Percentiles rank a stretch among this genome's conserved stretches.
Conservation (phyloP, 2,888 invertebrate species). For the Acrobasis consociella region DNA sequence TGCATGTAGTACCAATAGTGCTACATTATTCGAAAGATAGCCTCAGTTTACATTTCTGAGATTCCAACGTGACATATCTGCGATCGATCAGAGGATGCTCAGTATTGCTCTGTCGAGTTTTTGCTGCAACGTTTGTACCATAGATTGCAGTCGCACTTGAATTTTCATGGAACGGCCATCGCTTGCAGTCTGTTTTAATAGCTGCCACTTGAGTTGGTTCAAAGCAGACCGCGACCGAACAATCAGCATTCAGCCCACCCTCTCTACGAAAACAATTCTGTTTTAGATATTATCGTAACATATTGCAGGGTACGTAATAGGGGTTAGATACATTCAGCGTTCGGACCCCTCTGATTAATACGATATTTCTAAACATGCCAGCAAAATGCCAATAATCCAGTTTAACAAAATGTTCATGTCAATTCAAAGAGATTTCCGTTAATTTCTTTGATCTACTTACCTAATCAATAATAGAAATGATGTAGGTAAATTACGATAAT, state of each 20-base stretch:
- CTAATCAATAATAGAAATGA: no score
- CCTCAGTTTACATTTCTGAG: constrained; percentile 7
- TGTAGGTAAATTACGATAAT: no score
- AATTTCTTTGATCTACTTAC: no score
- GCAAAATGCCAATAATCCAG: constrained; percentile 7
- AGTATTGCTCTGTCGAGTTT: constrained; percentile 32
- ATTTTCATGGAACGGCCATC: constrained; percentile 53
- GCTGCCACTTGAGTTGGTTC: constrained; percentile 53
- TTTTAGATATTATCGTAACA: constrained; percentile 34
- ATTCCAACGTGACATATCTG: constrained; percentile 8
- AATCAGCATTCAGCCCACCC: constrained; percentile 41
- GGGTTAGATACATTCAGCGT: constrained; percentile 6
- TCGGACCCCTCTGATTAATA: constrained; percentile 2
- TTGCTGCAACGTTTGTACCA: constrained; percentile 23
- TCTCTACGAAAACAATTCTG: constrained; percentile 35
- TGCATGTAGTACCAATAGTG: not conserved
- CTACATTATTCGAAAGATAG: not conserved
- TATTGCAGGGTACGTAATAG: constrained; percentile 11
- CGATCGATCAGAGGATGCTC: constrained; percentile 29
- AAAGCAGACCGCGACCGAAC: constrained; percentile 52
- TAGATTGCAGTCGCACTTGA: constrained; percentile 43
- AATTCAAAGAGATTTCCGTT: no score
- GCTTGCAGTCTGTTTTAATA: constrained; percentile 50
- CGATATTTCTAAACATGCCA: not conserved
- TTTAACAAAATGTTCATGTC: not conserved